A percentile compares a stretch with the other conserved stretches of the same genome.
These are phyloP conservation scores for Corvus hawaiiensis DNA, from an alignment of 2,113 vertebrate genomes.

Conservation along the genomic window DNA sequence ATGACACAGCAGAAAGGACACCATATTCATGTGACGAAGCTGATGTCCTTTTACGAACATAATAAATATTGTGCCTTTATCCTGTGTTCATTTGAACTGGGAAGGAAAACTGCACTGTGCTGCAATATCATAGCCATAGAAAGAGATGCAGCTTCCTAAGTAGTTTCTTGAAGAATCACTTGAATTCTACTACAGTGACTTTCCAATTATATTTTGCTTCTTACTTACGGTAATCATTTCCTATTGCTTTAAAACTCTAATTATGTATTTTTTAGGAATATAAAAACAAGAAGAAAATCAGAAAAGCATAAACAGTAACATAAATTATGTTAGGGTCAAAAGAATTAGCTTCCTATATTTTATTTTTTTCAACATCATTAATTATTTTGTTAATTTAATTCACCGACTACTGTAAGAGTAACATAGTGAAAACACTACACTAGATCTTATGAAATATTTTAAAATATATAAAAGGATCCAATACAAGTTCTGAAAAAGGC, in stretches of 20 bases:
- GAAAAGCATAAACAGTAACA: not conserved
- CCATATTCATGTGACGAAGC: not conserved
- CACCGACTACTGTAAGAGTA: not conserved
- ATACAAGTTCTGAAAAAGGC: not conserved
- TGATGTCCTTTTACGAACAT: not conserved
- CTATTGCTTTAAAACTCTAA: not conserved
- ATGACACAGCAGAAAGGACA: not conserved
- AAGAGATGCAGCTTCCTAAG: not conserved
- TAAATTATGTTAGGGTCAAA: not conserved
- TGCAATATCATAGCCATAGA: not conserved
- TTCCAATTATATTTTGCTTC: not conserved
- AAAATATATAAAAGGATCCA: not conserved
- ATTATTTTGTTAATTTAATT: not conserved
- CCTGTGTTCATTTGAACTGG: not conserved
- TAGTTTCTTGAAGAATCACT: not conserved
- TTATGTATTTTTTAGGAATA: not conserved
- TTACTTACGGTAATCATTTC: not conserved
- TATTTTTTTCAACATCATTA: not conserved
- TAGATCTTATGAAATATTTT: not conserved
- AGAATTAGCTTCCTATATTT: not conserved
- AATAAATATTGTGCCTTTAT: not conserved
- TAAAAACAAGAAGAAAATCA: not conserved
- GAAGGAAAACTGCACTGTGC: not conserved
- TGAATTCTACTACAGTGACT: not conserved
- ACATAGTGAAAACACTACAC: not conserved